phyloP scores from a whole-genome alignment of 2,888 invertebrate species.

The Fissipunctia ypsillon region DNA sequence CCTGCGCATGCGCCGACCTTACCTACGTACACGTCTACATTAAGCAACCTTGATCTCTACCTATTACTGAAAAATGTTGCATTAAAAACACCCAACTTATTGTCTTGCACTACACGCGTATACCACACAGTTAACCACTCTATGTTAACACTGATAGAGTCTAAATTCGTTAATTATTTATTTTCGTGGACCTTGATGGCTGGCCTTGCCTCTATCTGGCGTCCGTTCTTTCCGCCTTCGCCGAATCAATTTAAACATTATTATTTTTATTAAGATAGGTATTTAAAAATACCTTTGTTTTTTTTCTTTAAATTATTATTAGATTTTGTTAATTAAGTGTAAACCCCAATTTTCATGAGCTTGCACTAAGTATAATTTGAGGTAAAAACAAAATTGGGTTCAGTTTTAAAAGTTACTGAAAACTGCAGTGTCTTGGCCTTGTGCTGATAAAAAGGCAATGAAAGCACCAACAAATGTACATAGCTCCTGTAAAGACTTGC shows the following conservation, averaged over 20 bases:
- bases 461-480: neutral
- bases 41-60: slow-evolving; percentile 87
- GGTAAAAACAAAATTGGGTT: neutral
- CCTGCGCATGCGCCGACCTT: slow-evolving; percentile 65
- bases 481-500: neutral
- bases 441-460: slow-evolving; percentile 13
- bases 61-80: slow-evolving; percentile 89
- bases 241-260: slow-evolving; percentile 88
- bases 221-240: slow-evolving; percentile 90
- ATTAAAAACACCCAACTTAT: slow-evolving; percentile 86
- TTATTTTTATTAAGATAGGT: slow-evolving; percentile 81
- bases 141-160: slow-evolving; percentile 69
- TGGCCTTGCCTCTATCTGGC: slow-evolving; percentile 89
- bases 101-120: slow-evolving; percentile 79
- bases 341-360: slow-evolving; percentile 6
- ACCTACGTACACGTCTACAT: slow-evolving; percentile 63
- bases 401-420: slow-evolving; percentile 7
- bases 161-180: slow-evolving; percentile 68
- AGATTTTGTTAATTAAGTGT: slow-evolving; percentile 21
- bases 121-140: slow-evolving; percentile 70
- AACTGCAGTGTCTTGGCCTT: slow-evolving; percentile 31
- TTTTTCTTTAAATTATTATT: slow-evolving; percentile 36
- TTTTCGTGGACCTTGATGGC: slow-evolving; percentile 83
- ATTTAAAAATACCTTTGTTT: slow-evolving; percentile 70
- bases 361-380: neutral